Evolutionary conservation across 2,888 invertebrate species (phyloP).

Genomic region (Toxonevra muliebris): DNA sequence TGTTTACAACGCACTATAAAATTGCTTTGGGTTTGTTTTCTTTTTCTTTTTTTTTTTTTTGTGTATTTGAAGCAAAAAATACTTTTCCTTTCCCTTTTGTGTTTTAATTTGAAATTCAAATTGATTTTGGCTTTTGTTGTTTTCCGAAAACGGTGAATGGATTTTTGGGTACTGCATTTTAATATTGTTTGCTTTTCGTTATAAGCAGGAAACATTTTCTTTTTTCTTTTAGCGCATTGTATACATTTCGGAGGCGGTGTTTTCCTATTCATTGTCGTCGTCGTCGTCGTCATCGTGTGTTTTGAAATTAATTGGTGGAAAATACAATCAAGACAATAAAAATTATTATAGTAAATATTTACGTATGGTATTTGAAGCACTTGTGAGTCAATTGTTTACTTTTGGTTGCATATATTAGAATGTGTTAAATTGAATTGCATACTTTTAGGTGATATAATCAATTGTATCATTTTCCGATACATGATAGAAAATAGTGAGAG

Average conservation of each 20-base stretch:
- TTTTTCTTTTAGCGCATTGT: too few species aligned
- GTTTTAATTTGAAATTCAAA: constrained; percentile 52
- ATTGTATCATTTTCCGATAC: too few species aligned
- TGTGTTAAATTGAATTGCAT: background rate
- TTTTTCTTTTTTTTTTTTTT: constrained; percentile 17
- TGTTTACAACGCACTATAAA: background rate
- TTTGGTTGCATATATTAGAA: constrained; percentile 1
- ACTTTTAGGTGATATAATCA: too few species aligned
- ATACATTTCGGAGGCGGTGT: too few species aligned
- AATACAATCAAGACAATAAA: constrained; percentile 30
- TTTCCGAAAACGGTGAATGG: background rate
- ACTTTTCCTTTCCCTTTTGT: too few species aligned
- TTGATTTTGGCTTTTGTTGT: constrained; percentile 44
- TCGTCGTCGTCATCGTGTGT: background rate
- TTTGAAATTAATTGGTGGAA: constrained; percentile 32
- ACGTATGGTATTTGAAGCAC: background rate
- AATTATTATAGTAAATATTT: constrained; percentile 25
- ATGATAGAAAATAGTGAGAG: too few species aligned
- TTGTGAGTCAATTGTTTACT: background rate
- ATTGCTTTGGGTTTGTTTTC: background rate
- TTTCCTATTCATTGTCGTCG: too few species aligned
- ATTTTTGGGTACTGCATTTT: constrained; percentile 9
- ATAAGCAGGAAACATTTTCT: background rate
- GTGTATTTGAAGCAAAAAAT: background rate
- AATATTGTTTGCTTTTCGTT: constrained; percentile 28